Base-by-base conservation (phyloP, 1,140 invertebrate genomes). In the Heliconius eleuchia region DNA sequence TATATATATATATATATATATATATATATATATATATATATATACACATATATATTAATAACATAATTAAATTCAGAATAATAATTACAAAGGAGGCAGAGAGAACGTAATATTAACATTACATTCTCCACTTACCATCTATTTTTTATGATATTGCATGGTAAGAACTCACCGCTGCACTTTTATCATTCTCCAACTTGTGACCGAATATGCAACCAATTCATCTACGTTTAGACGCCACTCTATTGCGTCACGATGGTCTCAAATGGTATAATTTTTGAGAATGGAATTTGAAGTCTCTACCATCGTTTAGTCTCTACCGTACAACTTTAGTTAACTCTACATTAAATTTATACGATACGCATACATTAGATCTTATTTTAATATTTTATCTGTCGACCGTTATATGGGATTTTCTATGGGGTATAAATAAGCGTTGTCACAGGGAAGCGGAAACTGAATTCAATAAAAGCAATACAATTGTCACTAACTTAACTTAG, bases 401-500 rank as follows among this genome's bases (percentile, higher is more conserved):
- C 78, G 82, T 80, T 83, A 82, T 78, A 80, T 73, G 74, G 52
- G 74, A 77, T 80, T 83, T 83, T 82, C 81, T 83, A 85, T 84
- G 76, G 80, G 60, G 60, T 80, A 87, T 87, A 87, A 85, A 87
- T 84, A 85, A 83, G 82, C 72, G 80, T 84, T 87, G 84, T 85
- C 83, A 76, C 76, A n/a, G 60, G 79, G 76, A 78, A 85, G 83
- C 84, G 86, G 86, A 87, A 87, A 87, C 82, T 85, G 81, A 73
- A 82, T 86, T 82, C 86, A 85, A 84, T 85, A 85, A 86, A 79
- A 82, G 82, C 83, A 83, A 86, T 87, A 86, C 86, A 87, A 87
- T 87, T 87, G 86, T 87, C 86, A 86, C 76, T 82, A 79, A 82
- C 74, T 84, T 80, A 83, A 88, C 82, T 88, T 88, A 85, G 86